Conservation (phyloP, 2,888 invertebrate species). For the Microdon myrmicae region DNA sequence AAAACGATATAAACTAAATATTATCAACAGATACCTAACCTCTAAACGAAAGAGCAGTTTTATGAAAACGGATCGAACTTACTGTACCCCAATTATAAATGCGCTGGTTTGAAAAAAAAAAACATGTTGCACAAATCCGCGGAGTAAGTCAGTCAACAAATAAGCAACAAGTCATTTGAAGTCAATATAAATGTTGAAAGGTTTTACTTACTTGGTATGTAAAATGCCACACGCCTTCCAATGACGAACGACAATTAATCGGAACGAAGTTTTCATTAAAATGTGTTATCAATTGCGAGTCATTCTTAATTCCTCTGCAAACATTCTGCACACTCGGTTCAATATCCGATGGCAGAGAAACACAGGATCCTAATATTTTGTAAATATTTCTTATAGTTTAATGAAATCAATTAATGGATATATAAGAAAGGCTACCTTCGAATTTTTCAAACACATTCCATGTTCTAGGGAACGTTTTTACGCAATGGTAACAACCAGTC, state of each 20-base stretch:
- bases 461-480: constrained; percentile 85
- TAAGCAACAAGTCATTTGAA: neutral
- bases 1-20: too few species aligned
- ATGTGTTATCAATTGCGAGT: constrained; percentile 84
- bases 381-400: constrained; percentile 12
- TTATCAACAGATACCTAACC: too few species aligned
- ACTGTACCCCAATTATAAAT: neutral
- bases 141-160: neutral
- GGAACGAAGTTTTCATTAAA: constrained; percentile 92
- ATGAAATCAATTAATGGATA: neutral
- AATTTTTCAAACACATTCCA: constrained; percentile 89
- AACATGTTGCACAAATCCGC: neutral
- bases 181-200: neutral
- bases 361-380: constrained; percentile 77
- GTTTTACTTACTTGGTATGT: constrained; percentile 75
- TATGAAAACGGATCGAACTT: too few species aligned
- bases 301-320: constrained; percentile 78
- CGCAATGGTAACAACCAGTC: constrained; percentile 81
- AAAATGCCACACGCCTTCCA: constrained; percentile 97
- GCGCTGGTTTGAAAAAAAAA: neutral
- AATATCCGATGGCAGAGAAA: constrained; percentile 73
- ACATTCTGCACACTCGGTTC: constrained; percentile 80
- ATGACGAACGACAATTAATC: constrained; percentile 89
- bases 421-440: constrained; percentile 72
- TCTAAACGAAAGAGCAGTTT: too few species aligned